Conservation (phyloP, 2,888 invertebrate species). For the Mesopsocus fuscifrons region DNA sequence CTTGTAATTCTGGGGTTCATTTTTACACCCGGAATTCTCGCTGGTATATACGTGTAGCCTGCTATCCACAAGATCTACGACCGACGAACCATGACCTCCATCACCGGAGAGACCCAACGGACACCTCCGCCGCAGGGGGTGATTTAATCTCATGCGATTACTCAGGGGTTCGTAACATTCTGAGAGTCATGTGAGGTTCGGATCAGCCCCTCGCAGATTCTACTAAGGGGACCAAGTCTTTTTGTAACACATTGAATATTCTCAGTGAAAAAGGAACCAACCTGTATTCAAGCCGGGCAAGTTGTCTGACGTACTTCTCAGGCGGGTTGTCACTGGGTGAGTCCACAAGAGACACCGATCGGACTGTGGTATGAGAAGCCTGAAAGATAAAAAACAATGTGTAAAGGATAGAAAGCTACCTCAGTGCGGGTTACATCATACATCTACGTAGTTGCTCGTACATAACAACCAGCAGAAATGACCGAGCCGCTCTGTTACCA, state of each 20-base stretch:
- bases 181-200: background rate
- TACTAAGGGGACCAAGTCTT: too few species aligned
- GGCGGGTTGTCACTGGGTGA: constrained; percentile 79
- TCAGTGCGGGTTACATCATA: background rate
- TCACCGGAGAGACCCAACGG: too few species aligned
- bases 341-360: constrained; percentile 79
- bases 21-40: background rate
- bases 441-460: too few species aligned
- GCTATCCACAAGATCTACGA: too few species aligned
- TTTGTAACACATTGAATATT: too few species aligned
- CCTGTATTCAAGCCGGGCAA: constrained; percentile 90
- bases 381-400: background rate
- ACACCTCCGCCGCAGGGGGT: background rate
- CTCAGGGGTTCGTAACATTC: constrained; percentile 2
- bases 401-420: background rate
- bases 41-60: background rate
- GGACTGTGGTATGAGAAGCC: constrained; percentile 83
- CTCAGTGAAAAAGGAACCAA: too few species aligned
- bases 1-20: constrained; percentile 5
- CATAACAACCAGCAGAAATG: too few species aligned
- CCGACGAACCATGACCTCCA: too few species aligned
- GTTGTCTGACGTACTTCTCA: constrained; percentile 93
- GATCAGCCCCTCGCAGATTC: background rate
- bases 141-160: constrained; percentile 9
- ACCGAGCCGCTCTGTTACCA: too few species aligned